Conservation (phyloP, 2,113 vertebrate species). For the Phrynocephalus versicolor region DNA sequence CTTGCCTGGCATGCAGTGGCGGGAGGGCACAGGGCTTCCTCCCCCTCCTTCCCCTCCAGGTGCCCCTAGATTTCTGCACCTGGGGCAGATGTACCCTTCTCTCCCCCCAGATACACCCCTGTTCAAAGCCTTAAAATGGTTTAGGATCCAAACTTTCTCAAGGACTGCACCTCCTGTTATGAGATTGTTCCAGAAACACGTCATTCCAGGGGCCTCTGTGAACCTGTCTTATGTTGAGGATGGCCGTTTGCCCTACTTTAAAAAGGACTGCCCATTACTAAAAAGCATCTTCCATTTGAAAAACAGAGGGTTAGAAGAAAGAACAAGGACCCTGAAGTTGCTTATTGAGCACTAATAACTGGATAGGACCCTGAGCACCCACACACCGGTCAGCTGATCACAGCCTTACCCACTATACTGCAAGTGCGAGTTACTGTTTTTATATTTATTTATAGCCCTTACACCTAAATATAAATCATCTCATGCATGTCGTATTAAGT, state of each 20-base stretch:
- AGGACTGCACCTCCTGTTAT: too few relatives aligned
- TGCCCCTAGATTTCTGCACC: too few relatives aligned
- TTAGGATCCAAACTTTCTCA: too few relatives aligned
- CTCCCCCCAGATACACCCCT: too few relatives aligned
- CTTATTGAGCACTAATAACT: not conserved
- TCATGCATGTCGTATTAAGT: not conserved
- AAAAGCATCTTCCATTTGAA: not conserved
- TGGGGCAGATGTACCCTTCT: too few relatives aligned
- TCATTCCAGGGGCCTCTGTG: not conserved
- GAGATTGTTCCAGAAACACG: not conserved
- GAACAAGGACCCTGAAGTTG: not conserved
- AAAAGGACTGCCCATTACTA: not conserved
- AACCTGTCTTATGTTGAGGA: not conserved
- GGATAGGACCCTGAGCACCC: not conserved
- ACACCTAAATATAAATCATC: not conserved
- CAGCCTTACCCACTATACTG: not conserved
- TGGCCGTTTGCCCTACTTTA: not conserved
- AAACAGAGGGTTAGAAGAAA: too few relatives aligned
- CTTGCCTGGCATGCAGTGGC: too few relatives aligned
- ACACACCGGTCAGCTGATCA: not conserved
- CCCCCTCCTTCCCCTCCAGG: too few relatives aligned
- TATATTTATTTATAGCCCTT: not conserved
- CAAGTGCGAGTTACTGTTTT: not conserved
- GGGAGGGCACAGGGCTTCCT: too few relatives aligned
- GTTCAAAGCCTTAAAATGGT: too few relatives aligned